These are phyloP conservation scores for Xiphophorus couchianus DNA, from an alignment of 2,113 vertebrate species.

Conservation along the genomic window DNA sequence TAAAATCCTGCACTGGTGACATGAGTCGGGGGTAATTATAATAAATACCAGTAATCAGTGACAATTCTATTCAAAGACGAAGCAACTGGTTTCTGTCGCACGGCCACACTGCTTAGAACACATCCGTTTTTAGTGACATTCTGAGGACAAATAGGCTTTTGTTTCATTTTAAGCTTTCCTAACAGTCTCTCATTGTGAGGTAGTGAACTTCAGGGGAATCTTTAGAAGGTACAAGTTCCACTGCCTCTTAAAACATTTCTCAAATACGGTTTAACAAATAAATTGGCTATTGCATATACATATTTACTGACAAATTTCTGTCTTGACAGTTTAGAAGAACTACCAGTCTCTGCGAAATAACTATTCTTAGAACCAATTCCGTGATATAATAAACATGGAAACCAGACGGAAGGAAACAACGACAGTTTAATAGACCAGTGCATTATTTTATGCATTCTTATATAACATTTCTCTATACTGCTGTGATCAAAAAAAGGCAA, in stretches of 20 bases:
- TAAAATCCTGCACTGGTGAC: constrained; percentile 89
- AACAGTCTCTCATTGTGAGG: not conserved
- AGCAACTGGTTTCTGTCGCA: constrained; percentile 89
- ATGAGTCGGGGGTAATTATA: constrained; percentile 91
- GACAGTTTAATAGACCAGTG: constrained; percentile 14
- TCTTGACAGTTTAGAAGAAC: not conserved
- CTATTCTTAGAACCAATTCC: not conserved
- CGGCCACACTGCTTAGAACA: constrained; percentile 46
- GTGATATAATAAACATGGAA: constrained; percentile 26
- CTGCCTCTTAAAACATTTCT: not conserved
- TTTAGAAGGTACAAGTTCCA: not conserved
- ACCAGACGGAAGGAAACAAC: constrained; percentile 32
- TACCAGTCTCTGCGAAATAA: not conserved
- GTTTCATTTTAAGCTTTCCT: constrained; percentile 37
- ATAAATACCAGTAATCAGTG: constrained; percentile 94
- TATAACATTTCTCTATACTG: constrained; percentile 21
- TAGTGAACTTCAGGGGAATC: not conserved
- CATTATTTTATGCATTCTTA: constrained; percentile 31
- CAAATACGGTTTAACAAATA: not conserved
- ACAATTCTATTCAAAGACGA: constrained; percentile 85
- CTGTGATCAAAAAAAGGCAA: constrained; percentile 17
- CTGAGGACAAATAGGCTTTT: constrained; percentile 66
- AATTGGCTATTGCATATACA: not conserved
- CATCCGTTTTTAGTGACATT: constrained; percentile 32
- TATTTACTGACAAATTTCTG: not conserved